Percentiles rank a stretch among this genome's conserved stretches.
Evolutionary conservation across 2,797 vertebrate genomes (phyloP).

Genomic region (Sebastes nivosus): DNA sequence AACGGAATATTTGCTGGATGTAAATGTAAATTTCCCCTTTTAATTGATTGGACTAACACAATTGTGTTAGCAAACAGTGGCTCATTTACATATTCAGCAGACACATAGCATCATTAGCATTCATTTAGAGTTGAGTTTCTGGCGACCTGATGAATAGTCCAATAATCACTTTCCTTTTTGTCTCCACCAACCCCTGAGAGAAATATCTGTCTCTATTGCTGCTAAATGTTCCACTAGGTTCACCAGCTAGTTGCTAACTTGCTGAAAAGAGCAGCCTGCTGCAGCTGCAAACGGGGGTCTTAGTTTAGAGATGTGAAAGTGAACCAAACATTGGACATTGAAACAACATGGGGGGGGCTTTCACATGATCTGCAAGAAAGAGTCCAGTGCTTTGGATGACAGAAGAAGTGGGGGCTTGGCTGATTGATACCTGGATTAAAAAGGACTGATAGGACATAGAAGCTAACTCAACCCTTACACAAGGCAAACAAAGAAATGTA

Average conservation of each 20-base stretch:
- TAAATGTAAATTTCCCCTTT: neutral
- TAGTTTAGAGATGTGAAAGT: neutral
- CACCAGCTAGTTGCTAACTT: neutral
- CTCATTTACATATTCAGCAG: neutral
- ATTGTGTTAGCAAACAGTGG: neutral
- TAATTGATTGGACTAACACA: neutral
- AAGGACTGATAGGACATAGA: constrained; percentile 9
- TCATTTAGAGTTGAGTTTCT: neutral
- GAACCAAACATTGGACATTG: neutral
- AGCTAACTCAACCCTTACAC: constrained; percentile 11
- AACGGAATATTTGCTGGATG: too few relatives aligned
- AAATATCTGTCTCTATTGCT: neutral
- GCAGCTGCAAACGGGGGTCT: neutral
- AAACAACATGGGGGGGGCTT: neutral
- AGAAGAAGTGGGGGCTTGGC: neutral
- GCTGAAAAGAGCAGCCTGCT: neutral
- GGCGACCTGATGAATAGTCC: neutral
- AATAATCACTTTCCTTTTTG: neutral
- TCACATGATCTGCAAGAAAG: neutral
- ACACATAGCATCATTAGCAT: neutral
- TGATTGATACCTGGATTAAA: constrained; percentile 37
- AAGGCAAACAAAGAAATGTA: neutral
- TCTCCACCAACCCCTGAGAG: neutral
- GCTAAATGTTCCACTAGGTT: neutral
- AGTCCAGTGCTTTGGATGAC: neutral